Base-by-base conservation (phyloP, 2,888 invertebrate species). In the Ametastegia equiseti region DNA sequence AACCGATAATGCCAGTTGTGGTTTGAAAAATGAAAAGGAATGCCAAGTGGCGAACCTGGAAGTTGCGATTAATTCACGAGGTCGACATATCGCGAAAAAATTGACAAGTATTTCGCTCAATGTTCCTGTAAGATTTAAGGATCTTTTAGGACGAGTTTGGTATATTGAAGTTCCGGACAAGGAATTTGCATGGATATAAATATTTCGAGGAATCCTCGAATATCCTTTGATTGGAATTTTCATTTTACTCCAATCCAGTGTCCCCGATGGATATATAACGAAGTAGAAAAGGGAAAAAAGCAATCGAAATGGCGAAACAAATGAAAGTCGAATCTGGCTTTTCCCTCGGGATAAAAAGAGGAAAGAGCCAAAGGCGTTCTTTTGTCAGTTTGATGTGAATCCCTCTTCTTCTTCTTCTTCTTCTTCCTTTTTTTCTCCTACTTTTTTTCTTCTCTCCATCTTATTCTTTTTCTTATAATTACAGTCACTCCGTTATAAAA, bases 51-150 rank as follows among this genome's bases (percentile, higher is more conserved):
- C n/a, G 19, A 30, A n/a, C 9, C 1, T 15, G 69, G 9, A 45
- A 19, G 36, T 39, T 39, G 9, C 36, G 36, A 39, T 39, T n/a
- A 67, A 39, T 30, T 6, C 23, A 9, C 15, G 39, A 30, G 11
- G 9, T 19, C 30, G n/a, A 19, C 9, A 67, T 39, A 42, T 67
- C 67, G 3, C 83, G 86, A 86, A 88, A 88, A 88, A 88, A 86
- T 87, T n/a, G n/a, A n/a, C n/a, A n/a, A n/a, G n/a, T n/a, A n/a
- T n/a, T n/a, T n/a, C n/a, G n/a, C n/a, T n/a, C n/a, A n/a, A n/a
- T n/a, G n/a, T n/a, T n/a, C n/a, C n/a, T n/a, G n/a, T n/a, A n/a
- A n/a, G n/a, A n/a, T n/a, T n/a, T n/a, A n/a, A n/a, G n/a, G n/a
- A n/a, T n/a, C n/a, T n/a, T n/a, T n/a, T n/a, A n/a, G n/a, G n/a